Base-by-base conservation (phyloP, 2,113 vertebrate species). In the Turdus rufiventris region DNA sequence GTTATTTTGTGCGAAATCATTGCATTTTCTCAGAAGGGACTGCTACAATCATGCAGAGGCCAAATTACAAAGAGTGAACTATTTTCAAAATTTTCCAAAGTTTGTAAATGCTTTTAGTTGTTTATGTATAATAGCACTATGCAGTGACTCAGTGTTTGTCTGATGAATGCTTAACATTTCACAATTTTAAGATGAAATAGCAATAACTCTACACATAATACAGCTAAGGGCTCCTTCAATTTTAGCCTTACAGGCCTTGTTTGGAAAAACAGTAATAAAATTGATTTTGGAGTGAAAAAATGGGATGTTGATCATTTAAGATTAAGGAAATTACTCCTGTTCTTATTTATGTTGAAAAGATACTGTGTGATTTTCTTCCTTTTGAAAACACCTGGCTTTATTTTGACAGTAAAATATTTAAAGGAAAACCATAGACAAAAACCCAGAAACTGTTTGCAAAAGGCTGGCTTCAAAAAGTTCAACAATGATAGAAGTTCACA, bases 101-200 rank as follows among this genome's bases (percentile, higher is more conserved):
- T 70, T 79, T 79, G 48, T 88, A 68, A 92, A 85, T 42, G 25
- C 42, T 79, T 92, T 82, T n/a, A 93, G 48, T 53, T 95, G 36
- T 80, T 86, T 91, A 40, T 92, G 92, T 88, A 65, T 79, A 40
- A 58, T 15, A 80, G 61, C 73, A 89, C 26, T 43, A 40, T 40
- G 74, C 48, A 75, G 43, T 71, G 74, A 93, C 29, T 91, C 68
- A 71, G 56, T 58, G 60, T n/a, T 92, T 53, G 15, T 68, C 65
- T 48, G 34, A 71, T 9, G 23, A 78, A 63, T 68, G 21, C 61
- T 85, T 53, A 68, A 57, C 12, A 48, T 82, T 67, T 93, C 70
- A 81, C 53, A 70, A 20, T 70, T 81, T 91, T 63, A 74, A 1
- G 1, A 43, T 29, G 14, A 75, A 58, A 82, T 21, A 60, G 36